Conservation (phyloP, 2,797 vertebrate species). For the Pipistrellus pygmaeus region DNA sequence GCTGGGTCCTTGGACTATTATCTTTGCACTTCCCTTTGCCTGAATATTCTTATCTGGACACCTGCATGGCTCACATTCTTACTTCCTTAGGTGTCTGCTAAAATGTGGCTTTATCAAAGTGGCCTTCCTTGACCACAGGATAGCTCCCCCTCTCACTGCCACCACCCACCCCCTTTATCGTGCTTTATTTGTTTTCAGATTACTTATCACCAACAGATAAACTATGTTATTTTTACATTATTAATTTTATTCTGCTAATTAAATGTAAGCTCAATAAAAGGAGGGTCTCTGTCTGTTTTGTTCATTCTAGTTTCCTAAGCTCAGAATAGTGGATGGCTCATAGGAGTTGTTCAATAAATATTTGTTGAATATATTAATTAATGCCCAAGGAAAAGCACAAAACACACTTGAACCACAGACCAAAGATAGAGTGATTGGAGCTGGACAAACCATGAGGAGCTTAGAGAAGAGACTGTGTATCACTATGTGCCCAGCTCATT, state of each 20-base stretch:
- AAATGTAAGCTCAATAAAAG: neutral
- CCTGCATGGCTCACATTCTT: neutral
- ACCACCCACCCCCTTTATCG: neutral
- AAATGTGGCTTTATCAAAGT: neutral
- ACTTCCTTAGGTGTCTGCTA: neutral
- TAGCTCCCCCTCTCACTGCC: too few relatives aligned
- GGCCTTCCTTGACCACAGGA: neutral
- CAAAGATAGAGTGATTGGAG: neutral
- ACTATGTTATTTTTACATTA: neutral
- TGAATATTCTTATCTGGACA: neutral
- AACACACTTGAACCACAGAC: neutral
- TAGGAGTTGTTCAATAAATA: neutral
- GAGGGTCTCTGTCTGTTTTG: neutral
- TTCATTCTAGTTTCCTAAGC: neutral
- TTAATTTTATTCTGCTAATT: neutral
- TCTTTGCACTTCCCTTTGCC: neutral
- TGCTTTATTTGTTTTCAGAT: slow-evolving; percentile 27
- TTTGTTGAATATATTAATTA: neutral
- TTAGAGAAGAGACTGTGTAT: neutral
- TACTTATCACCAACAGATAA: neutral
- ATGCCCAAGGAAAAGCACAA: neutral
- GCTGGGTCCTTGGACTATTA: neutral
- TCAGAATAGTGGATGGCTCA: neutral
- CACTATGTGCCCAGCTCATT: neutral
- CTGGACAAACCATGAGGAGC: neutral